phyloP scores from a whole-genome alignment of 2,888 invertebrate species.

The Plutella xylostella region DNA sequence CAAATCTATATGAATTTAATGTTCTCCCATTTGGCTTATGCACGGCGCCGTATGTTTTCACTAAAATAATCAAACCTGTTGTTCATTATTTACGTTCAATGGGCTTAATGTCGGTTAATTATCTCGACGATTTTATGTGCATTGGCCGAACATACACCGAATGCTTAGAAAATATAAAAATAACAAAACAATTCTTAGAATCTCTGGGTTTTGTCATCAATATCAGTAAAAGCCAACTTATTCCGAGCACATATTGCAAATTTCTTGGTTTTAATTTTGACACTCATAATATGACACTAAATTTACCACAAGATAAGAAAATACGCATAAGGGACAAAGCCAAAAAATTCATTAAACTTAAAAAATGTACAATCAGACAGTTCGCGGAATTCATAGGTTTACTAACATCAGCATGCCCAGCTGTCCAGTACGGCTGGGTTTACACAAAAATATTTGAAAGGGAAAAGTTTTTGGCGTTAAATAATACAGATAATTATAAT shows the following conservation, averaged over 20 bases:
- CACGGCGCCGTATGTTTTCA: neutral
- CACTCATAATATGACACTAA: neutral
- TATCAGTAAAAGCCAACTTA: neutral
- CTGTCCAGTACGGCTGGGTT: neutral
- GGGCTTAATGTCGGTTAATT: neutral
- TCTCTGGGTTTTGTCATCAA: neutral
- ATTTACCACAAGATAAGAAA: neutral
- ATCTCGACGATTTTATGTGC: neutral
- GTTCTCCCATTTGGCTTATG: neutral
- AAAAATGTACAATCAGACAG: neutral
- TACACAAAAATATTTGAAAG: neutral
- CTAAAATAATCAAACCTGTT: constrained; percentile 2
- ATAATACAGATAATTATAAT: neutral
- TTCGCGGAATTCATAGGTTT: neutral
- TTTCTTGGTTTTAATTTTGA: constrained; percentile 1
- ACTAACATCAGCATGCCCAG: neutral
- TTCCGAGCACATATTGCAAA: neutral
- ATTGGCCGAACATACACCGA: neutral
- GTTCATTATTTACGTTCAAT: neutral
- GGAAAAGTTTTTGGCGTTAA: neutral
- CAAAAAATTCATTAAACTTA: neutral
- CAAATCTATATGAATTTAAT: neutral
- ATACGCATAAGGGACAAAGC: neutral
- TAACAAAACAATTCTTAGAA: neutral
- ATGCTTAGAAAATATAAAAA: neutral